phyloP scores from a whole-genome alignment of 2,113 vertebrate species.

The Neopipo cinnamomea region DNA sequence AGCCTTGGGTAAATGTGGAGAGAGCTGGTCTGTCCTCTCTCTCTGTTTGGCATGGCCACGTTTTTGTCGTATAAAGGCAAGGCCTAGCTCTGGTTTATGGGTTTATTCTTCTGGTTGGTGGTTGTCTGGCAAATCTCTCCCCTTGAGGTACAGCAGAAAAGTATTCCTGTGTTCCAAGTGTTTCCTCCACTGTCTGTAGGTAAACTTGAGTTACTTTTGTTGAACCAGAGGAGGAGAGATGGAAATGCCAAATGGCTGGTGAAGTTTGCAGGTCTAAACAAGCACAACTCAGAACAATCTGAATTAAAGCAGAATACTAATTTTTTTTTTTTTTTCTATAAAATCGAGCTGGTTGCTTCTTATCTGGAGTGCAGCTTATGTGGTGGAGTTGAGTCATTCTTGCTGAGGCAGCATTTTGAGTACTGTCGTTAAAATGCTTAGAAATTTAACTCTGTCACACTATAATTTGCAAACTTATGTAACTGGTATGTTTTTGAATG shows the following conservation, averaged over 20 bases:
- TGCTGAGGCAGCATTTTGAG: constrained; percentile 57
- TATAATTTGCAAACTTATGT: constrained; percentile 63
- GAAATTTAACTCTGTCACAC: constrained; percentile 53
- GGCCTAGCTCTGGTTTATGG: not conserved
- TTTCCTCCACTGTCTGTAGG: not conserved
- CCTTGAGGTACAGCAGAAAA: not conserved
- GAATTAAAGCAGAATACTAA: constrained; percentile 21
- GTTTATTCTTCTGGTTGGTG: not conserved
- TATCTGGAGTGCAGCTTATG: constrained; percentile 37
- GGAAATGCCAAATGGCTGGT: constrained; percentile 13
- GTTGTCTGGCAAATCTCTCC: not conserved
- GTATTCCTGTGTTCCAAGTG: not conserved
- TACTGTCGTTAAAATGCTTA: constrained; percentile 47
- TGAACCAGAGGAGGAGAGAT: not conserved
- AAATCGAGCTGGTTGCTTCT: constrained; percentile 29
- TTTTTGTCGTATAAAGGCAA: not conserved
- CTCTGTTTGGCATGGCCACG: not conserved
- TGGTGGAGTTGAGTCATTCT: constrained; percentile 43
- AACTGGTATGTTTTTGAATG: constrained; percentile 61
- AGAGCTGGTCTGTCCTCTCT: not conserved
- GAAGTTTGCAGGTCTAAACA: constrained; percentile 54
- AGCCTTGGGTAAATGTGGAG: not conserved
- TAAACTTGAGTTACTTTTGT: not conserved
- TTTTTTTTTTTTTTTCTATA: not conserved
- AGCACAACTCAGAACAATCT: constrained; percentile 7